Evolutionary conservation across 2,113 vertebrate genomes (phyloP).

Genomic region (Perca fluviatilis): DNA sequence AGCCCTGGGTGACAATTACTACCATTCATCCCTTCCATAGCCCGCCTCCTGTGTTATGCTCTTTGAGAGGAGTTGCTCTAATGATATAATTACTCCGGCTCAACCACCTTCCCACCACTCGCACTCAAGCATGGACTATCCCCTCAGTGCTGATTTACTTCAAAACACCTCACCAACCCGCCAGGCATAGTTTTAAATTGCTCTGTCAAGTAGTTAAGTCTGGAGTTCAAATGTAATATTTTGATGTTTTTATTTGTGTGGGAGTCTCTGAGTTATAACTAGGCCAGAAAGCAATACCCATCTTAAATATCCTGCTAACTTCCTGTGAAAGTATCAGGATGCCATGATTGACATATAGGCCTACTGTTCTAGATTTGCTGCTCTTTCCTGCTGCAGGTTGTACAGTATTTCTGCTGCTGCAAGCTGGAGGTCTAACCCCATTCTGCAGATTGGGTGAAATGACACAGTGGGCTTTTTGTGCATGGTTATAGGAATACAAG

Average conservation of each 20-base stretch:
- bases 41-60: slow-evolving; percentile 72
- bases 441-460: slow-evolving; percentile 43
- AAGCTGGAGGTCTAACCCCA: slow-evolving; percentile 44
- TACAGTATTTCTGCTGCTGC: slow-evolving; percentile 24
- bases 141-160: slow-evolving; percentile 56
- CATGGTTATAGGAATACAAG: slow-evolving; percentile 6
- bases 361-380: background rate
- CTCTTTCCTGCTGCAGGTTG: slow-evolving; percentile 33
- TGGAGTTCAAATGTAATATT: slow-evolving; percentile 41
- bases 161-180: slow-evolving; percentile 48
- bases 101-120: slow-evolving; percentile 65
- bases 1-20: slow-evolving; percentile 82
- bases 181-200: slow-evolving; percentile 45
- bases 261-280: background rate
- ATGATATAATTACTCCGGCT: slow-evolving; percentile 79
- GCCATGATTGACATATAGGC: background rate
- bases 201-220: slow-evolving; percentile 37
- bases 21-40: slow-evolving; percentile 66
- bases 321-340: slow-evolving; percentile 18
- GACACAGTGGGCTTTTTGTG: slow-evolving; percentile 68
- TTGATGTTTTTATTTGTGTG: slow-evolving; percentile 45
- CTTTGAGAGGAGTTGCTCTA: slow-evolving; percentile 73
- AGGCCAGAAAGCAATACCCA: slow-evolving; percentile 17
- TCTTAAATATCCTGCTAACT: slow-evolving; percentile 37
- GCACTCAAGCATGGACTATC: slow-evolving; percentile 40